Evolutionary conservation across 2,888 invertebrate species (phyloP).

Genomic region (Eretmocerus hayati): DNA sequence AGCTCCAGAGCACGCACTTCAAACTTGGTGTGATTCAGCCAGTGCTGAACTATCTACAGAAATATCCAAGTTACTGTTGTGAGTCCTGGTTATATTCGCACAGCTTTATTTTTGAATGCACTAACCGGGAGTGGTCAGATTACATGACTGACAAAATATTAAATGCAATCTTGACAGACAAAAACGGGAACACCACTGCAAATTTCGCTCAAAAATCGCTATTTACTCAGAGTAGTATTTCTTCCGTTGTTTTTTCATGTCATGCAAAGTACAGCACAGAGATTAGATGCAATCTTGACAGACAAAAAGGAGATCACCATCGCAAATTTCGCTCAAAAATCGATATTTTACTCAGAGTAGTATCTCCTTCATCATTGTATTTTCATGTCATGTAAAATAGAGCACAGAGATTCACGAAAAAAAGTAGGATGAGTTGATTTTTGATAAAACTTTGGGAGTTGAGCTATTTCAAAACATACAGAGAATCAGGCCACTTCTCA

Average conservation of each 20-base stretch:
- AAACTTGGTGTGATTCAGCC: constrained; percentile 87
- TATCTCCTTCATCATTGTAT: constrained; percentile 66
- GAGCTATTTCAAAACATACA: too few relatives aligned
- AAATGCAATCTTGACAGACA: constrained; percentile 24
- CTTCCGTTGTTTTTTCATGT: constrained; percentile 63
- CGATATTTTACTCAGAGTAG: constrained; percentile 68
- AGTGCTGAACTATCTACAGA: constrained; percentile 76
- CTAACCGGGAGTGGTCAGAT: constrained; percentile 70
- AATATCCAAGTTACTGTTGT: constrained; percentile 81
- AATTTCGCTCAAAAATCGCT: neutral
- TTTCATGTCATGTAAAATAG: constrained; percentile 72
- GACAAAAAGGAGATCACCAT: constrained; percentile 70
- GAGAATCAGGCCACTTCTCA: too few relatives aligned
- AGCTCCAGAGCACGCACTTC: constrained; percentile 90
- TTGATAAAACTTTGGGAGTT: too few relatives aligned
- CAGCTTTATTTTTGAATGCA: constrained; percentile 88
- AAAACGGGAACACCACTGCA: constrained; percentile 43
- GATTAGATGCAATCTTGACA: constrained; percentile 60
- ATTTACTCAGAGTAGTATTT: constrained; percentile 67
- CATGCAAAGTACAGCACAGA: constrained; percentile 66
- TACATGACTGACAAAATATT: constrained; percentile 76
- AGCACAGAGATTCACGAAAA: constrained; percentile 45
- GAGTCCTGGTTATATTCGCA: constrained; percentile 85
- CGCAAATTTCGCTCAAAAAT: constrained; percentile 60
- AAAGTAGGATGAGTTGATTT: neutral